Evolutionary conservation across 92 coral and sea anemone species (phyloP), one percentile per base, ranked within the genome.

Genomic region (Isaurus tuberculatus): DNA sequence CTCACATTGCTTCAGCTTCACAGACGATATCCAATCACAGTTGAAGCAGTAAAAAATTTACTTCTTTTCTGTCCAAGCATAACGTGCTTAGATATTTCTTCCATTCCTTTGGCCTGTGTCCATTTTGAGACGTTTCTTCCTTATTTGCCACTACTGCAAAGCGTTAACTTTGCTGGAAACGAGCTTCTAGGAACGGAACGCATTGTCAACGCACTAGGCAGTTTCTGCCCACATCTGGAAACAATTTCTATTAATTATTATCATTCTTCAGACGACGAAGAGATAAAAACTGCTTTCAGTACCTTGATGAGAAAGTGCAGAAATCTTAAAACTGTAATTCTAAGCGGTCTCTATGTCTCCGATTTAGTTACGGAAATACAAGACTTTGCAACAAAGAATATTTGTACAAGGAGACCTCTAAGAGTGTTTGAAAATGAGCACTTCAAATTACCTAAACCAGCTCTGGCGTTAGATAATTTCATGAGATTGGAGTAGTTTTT

Each of bases 21-120:
- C 30, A 70, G 96, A 2, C 96, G 90, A 9, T 92, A 90, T 66
- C 96, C 96, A 13, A 89, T 92, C 75, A 92, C 90, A 20, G 90
- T 92, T 6, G 89, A 87, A 30, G 72, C 69, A 30, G 93, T 91
- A n/a, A 79, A 84, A 30, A 84, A 84, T 44, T 72, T 90, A 83
- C 86, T 92, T 22, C 48, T 82, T 31, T 70, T 80, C 55, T 92
- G 96, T 33, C 91, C 93, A 16, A 81, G 65, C 27, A 66, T 92
- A 36, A 87, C 88, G 2, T 89, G 92, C 74, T 75, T 92, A 14
- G 95, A 92, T 71, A 51, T 92, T 28, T 92, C 96, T 20, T 92
- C 94, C 16, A 92, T 92, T 79, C 96, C 96, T 13, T 79, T 92
- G 26, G 88, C 90, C 26, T 89, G 84, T 42, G 90, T 71, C 17